Percentiles rank a stretch among this genome's conserved stretches.
These are phyloP conservation scores for Campopleginae sp. DNA, from an alignment of 2,888 invertebrate genomes.

Conservation along the genomic window DNA sequence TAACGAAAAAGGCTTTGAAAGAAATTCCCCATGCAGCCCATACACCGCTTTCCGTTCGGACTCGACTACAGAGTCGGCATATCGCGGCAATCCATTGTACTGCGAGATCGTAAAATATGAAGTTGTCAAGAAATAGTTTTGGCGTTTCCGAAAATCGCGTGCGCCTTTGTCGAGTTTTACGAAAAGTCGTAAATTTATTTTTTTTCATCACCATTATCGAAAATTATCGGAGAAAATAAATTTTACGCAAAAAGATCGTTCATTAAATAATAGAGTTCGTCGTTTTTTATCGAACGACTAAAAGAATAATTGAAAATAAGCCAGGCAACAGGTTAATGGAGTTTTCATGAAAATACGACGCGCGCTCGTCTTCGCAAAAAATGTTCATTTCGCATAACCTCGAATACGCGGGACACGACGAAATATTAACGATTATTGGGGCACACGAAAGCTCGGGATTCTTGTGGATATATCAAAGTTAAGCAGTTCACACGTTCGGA, in stretches of 20 bases:
- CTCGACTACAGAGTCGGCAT: not conserved
- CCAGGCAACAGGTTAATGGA: not conserved
- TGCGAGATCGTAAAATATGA: not conserved
- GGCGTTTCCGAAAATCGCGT: not conserved
- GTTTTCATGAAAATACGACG: not conserved
- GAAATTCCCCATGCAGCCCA: too few species aligned
- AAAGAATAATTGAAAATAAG: not conserved
- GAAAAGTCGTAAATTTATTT: not conserved
- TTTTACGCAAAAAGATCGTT: not conserved
- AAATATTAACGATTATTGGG: slow-evolving; percentile 8
- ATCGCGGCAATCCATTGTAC: not conserved
- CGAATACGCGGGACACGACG: not conserved
- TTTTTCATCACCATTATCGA: not conserved
- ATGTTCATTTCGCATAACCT: not conserved
- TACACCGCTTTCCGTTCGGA: not conserved
- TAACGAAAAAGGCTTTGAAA: too few species aligned
- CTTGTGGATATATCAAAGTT: not conserved
- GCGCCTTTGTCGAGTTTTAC: not conserved
- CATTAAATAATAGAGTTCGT: not conserved
- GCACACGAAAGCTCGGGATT: slow-evolving; percentile 1
- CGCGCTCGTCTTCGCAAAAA: not conserved
- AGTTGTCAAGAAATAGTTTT: not conserved
- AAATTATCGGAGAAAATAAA: not conserved
- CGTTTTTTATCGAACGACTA: not conserved
- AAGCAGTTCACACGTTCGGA: not conserved